Evolutionary conservation across 2,888 invertebrate species (phyloP).

Genomic region (Drosophila hawaiiensis): DNA sequence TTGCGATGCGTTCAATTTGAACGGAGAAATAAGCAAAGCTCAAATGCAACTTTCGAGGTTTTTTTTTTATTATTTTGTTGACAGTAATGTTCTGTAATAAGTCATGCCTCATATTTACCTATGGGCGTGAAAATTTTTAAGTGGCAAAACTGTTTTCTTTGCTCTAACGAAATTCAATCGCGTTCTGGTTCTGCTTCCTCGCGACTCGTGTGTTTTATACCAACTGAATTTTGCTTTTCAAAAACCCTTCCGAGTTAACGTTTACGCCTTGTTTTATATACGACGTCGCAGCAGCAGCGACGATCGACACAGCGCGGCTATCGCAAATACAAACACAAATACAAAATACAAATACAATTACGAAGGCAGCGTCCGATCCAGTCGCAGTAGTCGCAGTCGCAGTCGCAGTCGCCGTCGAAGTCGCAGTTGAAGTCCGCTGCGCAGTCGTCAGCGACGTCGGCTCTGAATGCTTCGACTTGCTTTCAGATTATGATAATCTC

Average conservation of each 20-base stretch:
- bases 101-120: conserved; percentile 59
- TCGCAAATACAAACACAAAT: conserved; percentile 47
- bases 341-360: conserved; percentile 50
- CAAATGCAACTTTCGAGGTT: conserved; percentile 20
- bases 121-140: conserved; percentile 42
- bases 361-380: conserved; percentile 32
- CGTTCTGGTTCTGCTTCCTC: conserved; percentile 68
- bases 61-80: conserved; percentile 18
- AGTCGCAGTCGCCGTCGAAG: conserved; percentile 13
- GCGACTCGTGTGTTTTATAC: conserved; percentile 72
- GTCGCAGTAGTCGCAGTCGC: conserved; percentile 20
- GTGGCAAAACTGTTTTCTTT: conserved; percentile 19
- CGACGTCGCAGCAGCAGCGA: conserved; percentile 36
- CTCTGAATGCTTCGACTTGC: conserved; percentile 16
- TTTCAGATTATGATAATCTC: conserved; percentile 39
- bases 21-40: neutral
- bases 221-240: conserved; percentile 78
- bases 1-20: conserved; percentile 29
- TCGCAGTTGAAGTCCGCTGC: neutral
- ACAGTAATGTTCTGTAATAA: conserved; percentile 53
- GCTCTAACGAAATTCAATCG: conserved; percentile 50
- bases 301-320: conserved; percentile 54
- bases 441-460: conserved; percentile 2
- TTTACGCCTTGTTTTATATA: conserved; percentile 45
- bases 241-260: conserved; percentile 77